phyloP scores from a whole-genome alignment of 2,113 vertebrate genomes.

The Bungarus multicinctus region DNA sequence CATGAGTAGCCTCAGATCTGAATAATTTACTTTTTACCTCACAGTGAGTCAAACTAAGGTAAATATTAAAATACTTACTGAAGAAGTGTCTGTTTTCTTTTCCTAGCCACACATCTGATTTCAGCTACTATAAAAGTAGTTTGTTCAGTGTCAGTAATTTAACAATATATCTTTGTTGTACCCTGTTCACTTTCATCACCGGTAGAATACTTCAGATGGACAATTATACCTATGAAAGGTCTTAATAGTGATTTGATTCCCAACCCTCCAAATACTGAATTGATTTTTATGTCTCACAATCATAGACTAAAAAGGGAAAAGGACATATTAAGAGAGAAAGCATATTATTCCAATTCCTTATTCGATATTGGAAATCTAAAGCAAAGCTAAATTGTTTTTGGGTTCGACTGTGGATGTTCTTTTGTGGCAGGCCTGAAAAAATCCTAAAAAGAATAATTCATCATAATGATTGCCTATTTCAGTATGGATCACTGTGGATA shows the following conservation, averaged over 20 bases:
- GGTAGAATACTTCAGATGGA: background rate
- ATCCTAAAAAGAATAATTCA: background rate
- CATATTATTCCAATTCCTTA: background rate
- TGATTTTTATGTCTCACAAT: background rate
- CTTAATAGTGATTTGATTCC: background rate
- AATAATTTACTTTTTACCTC: slow-evolving; percentile 39
- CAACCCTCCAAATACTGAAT: background rate
- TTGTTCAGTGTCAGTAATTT: slow-evolving; percentile 11
- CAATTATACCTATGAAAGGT: background rate
- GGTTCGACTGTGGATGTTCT: background rate
- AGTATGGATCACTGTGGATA: background rate
- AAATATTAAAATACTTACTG: slow-evolving; percentile 22
- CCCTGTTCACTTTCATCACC: background rate
- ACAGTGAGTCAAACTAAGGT: slow-evolving; percentile 32
- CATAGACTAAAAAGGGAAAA: background rate
- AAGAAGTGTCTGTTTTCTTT: slow-evolving; percentile 21
- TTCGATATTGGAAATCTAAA: background rate
- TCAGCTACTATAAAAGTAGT: background rate
- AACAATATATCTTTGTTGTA: background rate
- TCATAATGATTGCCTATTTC: background rate
- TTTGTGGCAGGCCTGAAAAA: background rate
- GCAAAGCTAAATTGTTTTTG: background rate
- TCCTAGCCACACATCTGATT: slow-evolving; percentile 28
- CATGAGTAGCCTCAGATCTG: slow-evolving; percentile 25
- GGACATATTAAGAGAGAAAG: background rate